Percentiles rank a stretch among this genome's conserved stretches.
Evolutionary conservation across 2,888 invertebrate genomes (phyloP).

Genomic region (Agrilus biguttatus): DNA sequence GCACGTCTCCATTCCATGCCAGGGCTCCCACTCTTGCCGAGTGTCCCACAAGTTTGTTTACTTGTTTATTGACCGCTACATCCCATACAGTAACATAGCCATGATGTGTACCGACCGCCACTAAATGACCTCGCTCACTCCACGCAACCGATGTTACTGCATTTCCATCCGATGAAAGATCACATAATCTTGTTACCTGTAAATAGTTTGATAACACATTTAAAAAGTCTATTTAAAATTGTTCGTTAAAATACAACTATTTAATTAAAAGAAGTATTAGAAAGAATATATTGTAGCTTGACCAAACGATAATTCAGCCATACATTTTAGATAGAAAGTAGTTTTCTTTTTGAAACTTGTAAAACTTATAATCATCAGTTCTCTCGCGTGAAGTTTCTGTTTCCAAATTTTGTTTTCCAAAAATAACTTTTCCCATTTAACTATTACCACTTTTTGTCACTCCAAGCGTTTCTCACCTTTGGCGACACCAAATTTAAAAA

Average conservation of each 20-base stretch:
- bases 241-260: background rate
- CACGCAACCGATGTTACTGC: slow-evolving; percentile 97
- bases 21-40: slow-evolving; percentile 85
- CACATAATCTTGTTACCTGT: slow-evolving; percentile 85
- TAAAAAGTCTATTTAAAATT: background rate
- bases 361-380: background rate
- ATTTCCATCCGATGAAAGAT: slow-evolving; percentile 84
- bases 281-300: too few species aligned
- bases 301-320: too few species aligned
- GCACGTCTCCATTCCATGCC: slow-evolving; percentile 94
- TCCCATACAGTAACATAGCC: slow-evolving; percentile 98
- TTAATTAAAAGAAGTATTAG: too few species aligned
- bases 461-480: too few species aligned
- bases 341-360: background rate
- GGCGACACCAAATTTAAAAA: too few species aligned
- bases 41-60: slow-evolving; percentile 82
- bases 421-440: too few species aligned
- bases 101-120: slow-evolving; percentile 96
- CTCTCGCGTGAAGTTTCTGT: too few species aligned
- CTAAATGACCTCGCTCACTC: slow-evolving; percentile 92
- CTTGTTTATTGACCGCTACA: slow-evolving; percentile 83
- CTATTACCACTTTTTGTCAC: too few species aligned
- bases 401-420: too few species aligned
- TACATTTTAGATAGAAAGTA: too few species aligned
- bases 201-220: slow-evolving; percentile 2